Conservation (phyloP, 1,140 invertebrate genomes). For the Rhopalosiphum padi region DNA sequence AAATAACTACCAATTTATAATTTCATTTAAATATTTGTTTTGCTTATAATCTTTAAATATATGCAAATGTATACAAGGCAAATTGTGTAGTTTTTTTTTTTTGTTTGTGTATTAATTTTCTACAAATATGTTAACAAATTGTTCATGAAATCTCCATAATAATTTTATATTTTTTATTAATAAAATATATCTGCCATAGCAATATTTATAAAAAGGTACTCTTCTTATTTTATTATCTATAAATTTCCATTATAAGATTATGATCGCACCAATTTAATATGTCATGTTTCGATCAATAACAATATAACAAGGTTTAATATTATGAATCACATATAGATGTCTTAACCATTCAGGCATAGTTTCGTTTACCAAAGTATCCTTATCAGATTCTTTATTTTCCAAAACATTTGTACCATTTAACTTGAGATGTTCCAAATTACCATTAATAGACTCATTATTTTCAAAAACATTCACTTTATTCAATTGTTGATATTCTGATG, state of each 20-base stretch:
- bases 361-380: not conserved
- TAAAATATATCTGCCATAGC: not conserved
- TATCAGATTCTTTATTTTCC: not conserved
- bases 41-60: not conserved
- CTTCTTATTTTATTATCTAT: not conserved
- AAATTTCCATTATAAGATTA: not conserved
- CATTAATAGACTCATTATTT: not conserved
- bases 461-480: not conserved
- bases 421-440: not conserved
- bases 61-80: not conserved
- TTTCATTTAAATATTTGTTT: not conserved
- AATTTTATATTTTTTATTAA: no score
- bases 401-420: not conserved
- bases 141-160: no score
- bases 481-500: not conserved
- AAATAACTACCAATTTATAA: not conserved
- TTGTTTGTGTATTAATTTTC: no score
- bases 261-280: not conserved
- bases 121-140: no score
- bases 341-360: not conserved
- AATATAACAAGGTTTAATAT: not conserved
- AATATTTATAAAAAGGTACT: not conserved
- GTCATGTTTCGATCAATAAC: not conserved
- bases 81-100: no score
- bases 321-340: not conserved